Evolutionary conservation across 2,888 invertebrate species (phyloP).

Genomic region (Eupithecia abbreviata): DNA sequence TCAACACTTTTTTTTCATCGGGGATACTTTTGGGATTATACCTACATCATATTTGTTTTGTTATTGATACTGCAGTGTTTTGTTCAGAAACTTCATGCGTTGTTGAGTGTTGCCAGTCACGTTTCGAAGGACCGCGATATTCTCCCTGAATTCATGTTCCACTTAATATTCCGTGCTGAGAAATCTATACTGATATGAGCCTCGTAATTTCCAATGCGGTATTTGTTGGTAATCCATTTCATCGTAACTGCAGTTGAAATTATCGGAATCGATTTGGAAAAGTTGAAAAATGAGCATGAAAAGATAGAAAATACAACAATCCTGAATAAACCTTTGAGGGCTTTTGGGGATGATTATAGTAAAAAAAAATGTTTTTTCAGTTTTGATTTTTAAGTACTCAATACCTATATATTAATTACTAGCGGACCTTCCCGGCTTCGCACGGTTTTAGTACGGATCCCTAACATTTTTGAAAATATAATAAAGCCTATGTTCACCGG

Average conservation of each 20-base stretch:
- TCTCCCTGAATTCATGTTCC: not conserved
- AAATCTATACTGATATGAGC: not conserved
- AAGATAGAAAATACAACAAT: not conserved
- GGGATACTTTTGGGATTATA: not conserved
- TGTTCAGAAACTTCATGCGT: slow-evolving; percentile 4
- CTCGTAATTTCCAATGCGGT: not conserved
- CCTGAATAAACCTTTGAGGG: too few species aligned
- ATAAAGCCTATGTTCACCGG: too few species aligned
- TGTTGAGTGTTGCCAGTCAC: not conserved
- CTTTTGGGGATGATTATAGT: too few species aligned
- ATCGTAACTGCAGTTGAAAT: not conserved
- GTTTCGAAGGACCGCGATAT: not conserved
- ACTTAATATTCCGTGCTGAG: not conserved
- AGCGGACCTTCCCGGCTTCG: too few species aligned
- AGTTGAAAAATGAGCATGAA: not conserved
- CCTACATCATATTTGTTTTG: not conserved
- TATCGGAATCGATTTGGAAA: not conserved
- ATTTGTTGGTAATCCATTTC: not conserved
- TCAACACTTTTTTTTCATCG: too few species aligned
- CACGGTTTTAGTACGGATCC: too few species aligned
- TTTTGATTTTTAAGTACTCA: too few species aligned
- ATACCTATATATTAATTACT: too few species aligned
- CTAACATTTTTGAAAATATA: too few species aligned
- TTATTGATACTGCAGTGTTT: not conserved
- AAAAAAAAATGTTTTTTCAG: too few species aligned